phyloP scores from a whole-genome alignment of 1,140 invertebrate species.

The Nixonia krombeini region DNA sequence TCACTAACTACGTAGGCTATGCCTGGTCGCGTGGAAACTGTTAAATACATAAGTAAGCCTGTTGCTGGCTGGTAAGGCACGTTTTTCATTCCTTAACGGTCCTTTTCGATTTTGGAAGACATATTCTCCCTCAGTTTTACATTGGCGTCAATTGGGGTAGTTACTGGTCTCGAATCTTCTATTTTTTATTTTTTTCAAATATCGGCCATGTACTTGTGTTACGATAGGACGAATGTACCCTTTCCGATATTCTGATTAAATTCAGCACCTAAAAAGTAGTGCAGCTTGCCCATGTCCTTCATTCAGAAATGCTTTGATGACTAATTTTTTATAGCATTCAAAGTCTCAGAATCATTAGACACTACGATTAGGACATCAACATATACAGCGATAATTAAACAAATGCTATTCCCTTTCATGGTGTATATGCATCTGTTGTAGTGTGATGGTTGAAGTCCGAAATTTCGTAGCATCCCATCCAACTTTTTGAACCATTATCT shows the following conservation, averaged over 20 bases:
- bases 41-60: constrained; percentile 7
- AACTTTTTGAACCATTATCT: constrained; percentile 38
- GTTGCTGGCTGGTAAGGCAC: background rate
- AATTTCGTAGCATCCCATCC: background rate
- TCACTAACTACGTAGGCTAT: constrained; percentile 3
- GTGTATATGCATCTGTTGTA: constrained; percentile 19
- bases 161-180: background rate
- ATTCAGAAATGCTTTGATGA: constrained; percentile 9
- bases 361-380: constrained; percentile 18
- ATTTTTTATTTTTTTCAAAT: background rate
- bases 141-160: constrained; percentile 2
- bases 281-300: constrained; percentile 7
- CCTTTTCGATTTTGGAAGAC: background rate
- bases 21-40: constrained; percentile 1
- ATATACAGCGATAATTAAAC: constrained; percentile 17
- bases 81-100: background rate
- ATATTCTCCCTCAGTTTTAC: constrained; percentile 1
- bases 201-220: constrained; percentile 1
- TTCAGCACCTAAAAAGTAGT: constrained; percentile 1
- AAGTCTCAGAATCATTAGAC: constrained; percentile 51
- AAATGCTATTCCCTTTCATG: constrained; percentile 2
- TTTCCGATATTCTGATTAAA: background rate
- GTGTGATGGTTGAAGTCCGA: constrained; percentile 16
- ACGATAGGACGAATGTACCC: background rate
- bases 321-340: constrained; percentile 12